Evolutionary conservation across 2,888 invertebrate species (phyloP).

Genomic region (Metopia argyrocephala): DNA sequence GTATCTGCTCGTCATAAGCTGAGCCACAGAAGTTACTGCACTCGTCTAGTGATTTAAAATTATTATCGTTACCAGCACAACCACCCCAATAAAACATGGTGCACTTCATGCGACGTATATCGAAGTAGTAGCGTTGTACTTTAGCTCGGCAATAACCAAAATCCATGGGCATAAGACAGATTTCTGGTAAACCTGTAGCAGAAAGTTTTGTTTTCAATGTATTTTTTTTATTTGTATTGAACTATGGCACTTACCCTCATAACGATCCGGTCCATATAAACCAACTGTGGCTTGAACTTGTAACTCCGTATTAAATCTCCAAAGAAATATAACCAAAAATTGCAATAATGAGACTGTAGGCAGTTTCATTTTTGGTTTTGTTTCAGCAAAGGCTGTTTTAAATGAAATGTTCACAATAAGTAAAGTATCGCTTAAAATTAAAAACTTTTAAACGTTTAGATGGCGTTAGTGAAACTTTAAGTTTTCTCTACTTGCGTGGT

Average conservation of each 20-base stretch:
- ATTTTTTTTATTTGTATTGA: too few species aligned
- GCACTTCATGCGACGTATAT: slow-evolving; percentile 80
- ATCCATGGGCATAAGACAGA: slow-evolving; percentile 84
- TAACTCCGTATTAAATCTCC: slow-evolving; percentile 15
- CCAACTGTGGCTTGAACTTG: slow-evolving; percentile 61
- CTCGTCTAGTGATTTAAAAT: slow-evolving; percentile 83
- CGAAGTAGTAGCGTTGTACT: slow-evolving; percentile 88
- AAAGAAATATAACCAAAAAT: slow-evolving; percentile 44
- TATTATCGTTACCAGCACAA: slow-evolving; percentile 87
- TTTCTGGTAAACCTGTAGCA: slow-evolving; percentile 77
- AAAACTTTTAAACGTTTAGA: slow-evolving; percentile 8
- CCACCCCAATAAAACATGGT: slow-evolving; percentile 86
- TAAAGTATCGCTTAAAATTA: slow-evolving; percentile 12
- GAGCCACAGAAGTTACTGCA: slow-evolving; percentile 77
- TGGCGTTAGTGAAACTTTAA: too few species aligned
- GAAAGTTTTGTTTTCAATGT: too few species aligned
- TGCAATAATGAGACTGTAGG: slow-evolving; percentile 35
- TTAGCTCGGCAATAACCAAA: slow-evolving; percentile 87
- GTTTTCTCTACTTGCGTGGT: slow-evolving; percentile 61
- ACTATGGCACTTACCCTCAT: slow-evolving; percentile 63
- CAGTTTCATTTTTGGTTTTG: slow-evolving; percentile 39
- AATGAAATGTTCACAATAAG: slow-evolving; percentile 33
- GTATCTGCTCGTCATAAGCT: slow-evolving; percentile 52
- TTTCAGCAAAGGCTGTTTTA: not conserved
- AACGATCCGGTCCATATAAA: slow-evolving; percentile 66